phyloP scores from a whole-genome alignment of 2,797 vertebrate species.

The Chelmon rostratus region DNA sequence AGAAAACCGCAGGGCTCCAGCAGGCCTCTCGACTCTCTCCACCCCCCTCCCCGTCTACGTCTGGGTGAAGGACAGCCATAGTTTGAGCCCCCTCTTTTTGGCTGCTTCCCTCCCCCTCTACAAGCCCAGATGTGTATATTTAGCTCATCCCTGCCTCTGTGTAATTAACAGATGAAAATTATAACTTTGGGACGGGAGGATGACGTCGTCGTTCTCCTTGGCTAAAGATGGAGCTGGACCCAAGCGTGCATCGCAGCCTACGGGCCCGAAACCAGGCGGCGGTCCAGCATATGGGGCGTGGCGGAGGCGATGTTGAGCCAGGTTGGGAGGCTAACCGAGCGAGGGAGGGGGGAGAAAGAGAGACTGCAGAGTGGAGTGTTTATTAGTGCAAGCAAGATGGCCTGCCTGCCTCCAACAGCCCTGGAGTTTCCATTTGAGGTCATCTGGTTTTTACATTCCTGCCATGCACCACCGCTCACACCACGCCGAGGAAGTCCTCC shows the following conservation, averaged over 20 bases:
- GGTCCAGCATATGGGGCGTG: constrained; percentile 68
- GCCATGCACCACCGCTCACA: constrained; percentile 69
- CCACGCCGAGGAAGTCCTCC: constrained; percentile 67
- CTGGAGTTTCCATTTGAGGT: constrained; percentile 85
- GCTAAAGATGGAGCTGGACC: constrained; percentile 44
- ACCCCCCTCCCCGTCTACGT: constrained; percentile 30
- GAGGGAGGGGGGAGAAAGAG: constrained; percentile 14
- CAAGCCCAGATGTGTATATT: constrained; percentile 77
- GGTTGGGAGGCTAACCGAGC: constrained; percentile 44
- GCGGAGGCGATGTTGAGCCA: constrained; percentile 56
- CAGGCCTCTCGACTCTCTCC: constrained; percentile 51
- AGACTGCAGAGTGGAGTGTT: constrained; percentile 60
- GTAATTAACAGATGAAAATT: constrained; percentile 86
- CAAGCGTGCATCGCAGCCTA: constrained; percentile 42
- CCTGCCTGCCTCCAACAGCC: constrained; percentile 56
- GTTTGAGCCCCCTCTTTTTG: constrained; percentile 43
- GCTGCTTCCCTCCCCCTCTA: constrained; percentile 29
- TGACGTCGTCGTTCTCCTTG: constrained; percentile 78
- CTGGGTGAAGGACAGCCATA: constrained; percentile 49
- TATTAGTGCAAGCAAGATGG: constrained; percentile 76
- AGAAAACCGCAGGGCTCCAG: constrained; percentile 79
- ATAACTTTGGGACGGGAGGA: constrained; percentile 70
- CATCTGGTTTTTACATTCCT: constrained; percentile 86
- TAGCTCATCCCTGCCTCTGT: constrained; percentile 77
- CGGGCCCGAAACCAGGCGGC: constrained; percentile 52